Percentiles rank a stretch among this genome's conserved stretches.
Evolutionary conservation across 64 coral and sea anemone genomes (phyloP).

Genomic region (Montipora capricornis): DNA sequence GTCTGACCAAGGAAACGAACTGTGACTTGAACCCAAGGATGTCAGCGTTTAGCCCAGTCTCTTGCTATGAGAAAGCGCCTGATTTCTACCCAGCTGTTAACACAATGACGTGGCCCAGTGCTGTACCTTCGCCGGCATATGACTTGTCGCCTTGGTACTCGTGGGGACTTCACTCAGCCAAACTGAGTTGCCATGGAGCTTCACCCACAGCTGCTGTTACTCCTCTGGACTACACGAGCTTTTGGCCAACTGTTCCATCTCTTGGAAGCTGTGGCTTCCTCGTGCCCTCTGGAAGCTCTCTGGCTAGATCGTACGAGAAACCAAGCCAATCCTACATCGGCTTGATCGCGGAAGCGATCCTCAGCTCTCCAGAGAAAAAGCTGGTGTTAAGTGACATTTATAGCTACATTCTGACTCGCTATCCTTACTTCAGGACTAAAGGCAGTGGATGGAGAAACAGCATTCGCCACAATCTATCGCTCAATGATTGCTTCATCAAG

Average conservation of each 20-base stretch:
- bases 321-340: slow-evolving; percentile 37
- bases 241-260: slow-evolving; percentile 34
- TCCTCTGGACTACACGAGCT: slow-evolving; percentile 32
- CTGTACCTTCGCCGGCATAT: slow-evolving; percentile 10
- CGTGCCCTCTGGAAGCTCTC: slow-evolving; percentile 28
- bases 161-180: slow-evolving; percentile 20
- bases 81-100: slow-evolving; percentile 39
- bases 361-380: slow-evolving; percentile 52
- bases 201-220: slow-evolving; percentile 9
- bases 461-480: slow-evolving; percentile 68
- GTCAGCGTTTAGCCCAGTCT: slow-evolving; percentile 52
- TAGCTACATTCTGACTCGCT: slow-evolving; percentile 34
- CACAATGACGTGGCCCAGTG: slow-evolving; percentile 39
- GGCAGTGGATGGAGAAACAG: slow-evolving; percentile 70
- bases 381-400: slow-evolving; percentile 68
- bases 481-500: slow-evolving; percentile 69
- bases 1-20: neutral
- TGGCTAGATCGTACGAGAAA: slow-evolving; percentile 51
- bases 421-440: slow-evolving; percentile 59
- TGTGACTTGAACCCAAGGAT: slow-evolving; percentile 14
- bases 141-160: slow-evolving; percentile 30
- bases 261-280: slow-evolving; percentile 47
- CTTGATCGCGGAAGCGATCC: slow-evolving; percentile 56
- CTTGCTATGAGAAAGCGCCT: slow-evolving; percentile 30
- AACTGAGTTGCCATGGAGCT: slow-evolving; percentile 33